Evolutionary conservation across 2,888 invertebrate genomes (phyloP).

Genomic region (Tetanocera ferruginea): DNA sequence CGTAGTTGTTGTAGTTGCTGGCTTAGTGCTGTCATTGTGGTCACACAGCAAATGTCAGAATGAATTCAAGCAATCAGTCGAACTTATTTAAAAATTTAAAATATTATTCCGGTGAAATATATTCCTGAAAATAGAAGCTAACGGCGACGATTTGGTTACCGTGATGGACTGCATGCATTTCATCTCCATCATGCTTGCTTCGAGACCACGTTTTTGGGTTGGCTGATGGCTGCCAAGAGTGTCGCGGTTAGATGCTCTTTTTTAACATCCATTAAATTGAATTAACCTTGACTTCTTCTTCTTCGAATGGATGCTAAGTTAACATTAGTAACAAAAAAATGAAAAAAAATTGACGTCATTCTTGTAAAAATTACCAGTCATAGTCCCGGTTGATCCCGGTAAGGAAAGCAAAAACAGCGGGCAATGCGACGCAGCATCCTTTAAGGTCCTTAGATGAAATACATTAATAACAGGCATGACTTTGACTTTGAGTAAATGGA

Average conservation of each 20-base stretch:
- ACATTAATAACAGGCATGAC: slow-evolving; percentile 63
- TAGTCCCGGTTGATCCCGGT: neutral
- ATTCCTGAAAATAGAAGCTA: too few relatives aligned
- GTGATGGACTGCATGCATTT: too few relatives aligned
- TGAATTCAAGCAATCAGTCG: neutral
- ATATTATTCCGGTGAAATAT: too few relatives aligned
- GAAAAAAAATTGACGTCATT: neutral
- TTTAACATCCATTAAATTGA: slow-evolving; percentile 28
- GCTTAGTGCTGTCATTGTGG: slow-evolving; percentile 2
- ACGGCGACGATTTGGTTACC: too few relatives aligned
- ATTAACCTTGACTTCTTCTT: too few relatives aligned
- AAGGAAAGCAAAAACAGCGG: neutral
- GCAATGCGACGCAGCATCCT: neutral
- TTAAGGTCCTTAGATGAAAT: slow-evolving; percentile 9
- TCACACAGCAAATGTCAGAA: neutral
- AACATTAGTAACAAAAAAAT: too few relatives aligned
- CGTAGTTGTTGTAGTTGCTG: neutral
- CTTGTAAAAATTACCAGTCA: slow-evolving; percentile 48
- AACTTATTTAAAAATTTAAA: too few relatives aligned
- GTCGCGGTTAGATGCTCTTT: too few relatives aligned
- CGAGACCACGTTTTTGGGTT: too few relatives aligned
- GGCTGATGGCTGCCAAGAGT: too few relatives aligned
- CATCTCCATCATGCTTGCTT: too few relatives aligned
- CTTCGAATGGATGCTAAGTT: too few relatives aligned
- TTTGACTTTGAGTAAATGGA: slow-evolving; percentile 65